Percentiles rank a stretch among this genome's conserved stretches.
phyloP scores from a whole-genome alignment of 2,113 vertebrate species.

The Bos indicus region DNA sequence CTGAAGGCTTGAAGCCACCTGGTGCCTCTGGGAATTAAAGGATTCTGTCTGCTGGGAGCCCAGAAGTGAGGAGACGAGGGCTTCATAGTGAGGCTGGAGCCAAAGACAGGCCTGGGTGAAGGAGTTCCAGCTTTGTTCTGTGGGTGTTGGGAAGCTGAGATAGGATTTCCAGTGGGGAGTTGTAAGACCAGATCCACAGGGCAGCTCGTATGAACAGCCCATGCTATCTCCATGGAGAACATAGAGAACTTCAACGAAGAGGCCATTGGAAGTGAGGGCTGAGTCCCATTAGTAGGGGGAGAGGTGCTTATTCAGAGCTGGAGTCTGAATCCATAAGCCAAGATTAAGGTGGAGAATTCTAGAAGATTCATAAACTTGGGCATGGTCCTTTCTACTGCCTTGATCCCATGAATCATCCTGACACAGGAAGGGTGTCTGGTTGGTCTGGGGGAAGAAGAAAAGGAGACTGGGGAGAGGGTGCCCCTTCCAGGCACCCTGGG shows the following conservation, averaged over 20 bases:
- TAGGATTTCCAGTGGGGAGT: background rate
- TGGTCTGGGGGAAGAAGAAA: background rate
- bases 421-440: background rate
- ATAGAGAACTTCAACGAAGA: background rate
- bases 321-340: background rate
- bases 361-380: background rate
- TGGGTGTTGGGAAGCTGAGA: background rate
- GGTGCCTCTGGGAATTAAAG: background rate
- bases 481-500: background rate
- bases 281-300: background rate
- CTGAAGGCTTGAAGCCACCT: background rate
- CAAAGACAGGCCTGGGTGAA: background rate
- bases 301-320: background rate
- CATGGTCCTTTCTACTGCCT: background rate
- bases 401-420: background rate
- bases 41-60: background rate
- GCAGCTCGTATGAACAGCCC: background rate
- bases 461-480: background rate
- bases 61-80: background rate
- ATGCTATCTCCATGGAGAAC: background rate
- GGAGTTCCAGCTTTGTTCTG: background rate
- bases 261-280: background rate
- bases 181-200: background rate
- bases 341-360: background rate
- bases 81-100: background rate